phyloP scores from a whole-genome alignment of 2,797 vertebrate genomes.

The Poeciliopsis gracilis region DNA sequence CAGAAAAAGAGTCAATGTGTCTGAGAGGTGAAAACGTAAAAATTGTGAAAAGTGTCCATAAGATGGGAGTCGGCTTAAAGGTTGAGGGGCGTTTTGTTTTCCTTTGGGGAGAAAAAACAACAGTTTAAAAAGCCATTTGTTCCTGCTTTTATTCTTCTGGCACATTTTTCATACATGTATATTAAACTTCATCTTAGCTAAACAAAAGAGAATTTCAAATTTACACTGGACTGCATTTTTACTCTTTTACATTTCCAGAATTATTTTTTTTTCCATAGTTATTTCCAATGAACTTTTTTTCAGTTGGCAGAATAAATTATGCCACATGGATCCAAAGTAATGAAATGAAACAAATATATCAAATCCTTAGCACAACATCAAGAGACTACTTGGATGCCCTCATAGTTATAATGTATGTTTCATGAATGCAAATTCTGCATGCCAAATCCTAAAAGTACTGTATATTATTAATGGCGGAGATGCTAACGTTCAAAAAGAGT shows the following conservation, averaged over 20 bases:
- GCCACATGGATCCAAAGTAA: neutral
- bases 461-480: neutral
- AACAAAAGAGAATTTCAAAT: neutral
- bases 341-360: neutral
- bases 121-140: neutral
- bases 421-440: neutral
- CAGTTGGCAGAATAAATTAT: neutral
- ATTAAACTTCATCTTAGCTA: neutral
- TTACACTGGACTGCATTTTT: neutral
- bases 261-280: neutral
- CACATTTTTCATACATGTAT: neutral
- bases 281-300: neutral
- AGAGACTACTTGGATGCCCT: neutral
- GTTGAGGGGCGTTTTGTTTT: neutral
- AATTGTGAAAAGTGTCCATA: neutral
- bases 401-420: neutral
- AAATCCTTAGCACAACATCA: neutral
- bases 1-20: neutral
- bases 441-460: neutral
- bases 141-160: neutral
- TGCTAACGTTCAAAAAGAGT: neutral
- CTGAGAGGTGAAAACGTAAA: neutral
- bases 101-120: neutral
- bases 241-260: neutral
- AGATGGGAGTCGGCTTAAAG: neutral